These are phyloP conservation scores for Strigops habroptila DNA, from an alignment of 2,113 vertebrate species.

Conservation along the genomic window DNA sequence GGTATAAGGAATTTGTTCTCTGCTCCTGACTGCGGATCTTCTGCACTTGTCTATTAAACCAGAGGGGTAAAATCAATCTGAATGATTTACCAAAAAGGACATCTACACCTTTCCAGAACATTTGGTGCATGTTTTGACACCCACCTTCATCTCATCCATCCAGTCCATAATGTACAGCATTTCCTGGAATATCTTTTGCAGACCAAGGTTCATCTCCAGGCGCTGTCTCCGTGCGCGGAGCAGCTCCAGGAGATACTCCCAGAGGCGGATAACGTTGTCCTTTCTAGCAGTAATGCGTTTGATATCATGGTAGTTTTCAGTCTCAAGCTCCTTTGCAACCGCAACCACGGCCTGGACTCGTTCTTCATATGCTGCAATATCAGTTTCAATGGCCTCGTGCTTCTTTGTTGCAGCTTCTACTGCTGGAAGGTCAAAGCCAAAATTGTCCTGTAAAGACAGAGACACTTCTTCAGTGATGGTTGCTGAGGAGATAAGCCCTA, in stretches of 20 bases:
- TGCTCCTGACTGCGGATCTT: not conserved
- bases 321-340: slow-evolving; percentile 88
- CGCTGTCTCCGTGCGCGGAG: slow-evolving; percentile 86
- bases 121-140: not conserved
- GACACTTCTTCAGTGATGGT: not conserved
- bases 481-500: not conserved
- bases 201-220: slow-evolving; percentile 92
- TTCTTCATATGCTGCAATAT: slow-evolving; percentile 93
- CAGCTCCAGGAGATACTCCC: slow-evolving; percentile 95
- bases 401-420: slow-evolving; percentile 97
- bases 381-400: slow-evolving; percentile 95
- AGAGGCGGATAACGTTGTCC: slow-evolving; percentile 93
- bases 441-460: slow-evolving; percentile 86
- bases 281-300: slow-evolving; percentile 89
- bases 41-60: not conserved
- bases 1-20: not conserved
- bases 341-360: slow-evolving; percentile 92
- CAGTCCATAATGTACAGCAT: slow-evolving; percentile 99
- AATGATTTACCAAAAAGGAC: not conserved
- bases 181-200: slow-evolving; percentile 97
- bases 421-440: slow-evolving; percentile 96
- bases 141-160: slow-evolving; percentile 99
- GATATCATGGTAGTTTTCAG: slow-evolving; percentile 92
- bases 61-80: not conserved
- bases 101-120: not conserved